These are phyloP conservation scores for Phylloscopus whistleri DNA, from an alignment of 2,113 vertebrate genomes.

Conservation along the genomic window DNA sequence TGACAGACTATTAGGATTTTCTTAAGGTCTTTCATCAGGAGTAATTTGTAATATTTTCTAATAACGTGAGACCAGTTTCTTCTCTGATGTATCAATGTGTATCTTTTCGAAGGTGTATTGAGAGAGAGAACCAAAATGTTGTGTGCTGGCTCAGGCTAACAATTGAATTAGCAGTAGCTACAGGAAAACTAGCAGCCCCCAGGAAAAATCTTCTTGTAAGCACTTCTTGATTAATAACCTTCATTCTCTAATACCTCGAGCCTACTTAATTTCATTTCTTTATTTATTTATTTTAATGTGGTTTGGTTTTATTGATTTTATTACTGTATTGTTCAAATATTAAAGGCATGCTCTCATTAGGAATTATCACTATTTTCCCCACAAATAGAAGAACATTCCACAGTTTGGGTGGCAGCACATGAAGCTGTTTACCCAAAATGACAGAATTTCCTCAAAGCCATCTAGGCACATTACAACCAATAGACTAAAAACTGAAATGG, in stretches of 20 bases:
- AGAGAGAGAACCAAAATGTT: conserved; percentile 79
- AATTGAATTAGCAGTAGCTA: conserved; percentile 74
- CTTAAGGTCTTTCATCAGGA: neutral
- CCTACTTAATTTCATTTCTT: neutral
- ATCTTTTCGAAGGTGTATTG: conserved; percentile 75
- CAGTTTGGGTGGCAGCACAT: neutral
- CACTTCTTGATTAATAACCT: neutral
- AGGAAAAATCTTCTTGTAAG: conserved; percentile 80
- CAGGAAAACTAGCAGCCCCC: conserved; percentile 73
- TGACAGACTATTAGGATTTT: neutral
- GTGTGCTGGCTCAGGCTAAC: conserved; percentile 75
- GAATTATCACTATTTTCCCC: neutral
- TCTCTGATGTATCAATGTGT: neutral
- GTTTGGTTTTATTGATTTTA: neutral
- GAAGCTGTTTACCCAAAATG: neutral
- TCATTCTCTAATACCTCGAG: neutral
- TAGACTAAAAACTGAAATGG: neutral
- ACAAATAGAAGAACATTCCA: neutral
- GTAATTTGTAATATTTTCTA: neutral
- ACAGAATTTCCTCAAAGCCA: neutral
- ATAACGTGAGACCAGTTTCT: neutral
- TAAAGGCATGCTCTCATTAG: neutral
- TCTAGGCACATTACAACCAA: neutral
- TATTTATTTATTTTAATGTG: neutral
- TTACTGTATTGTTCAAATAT: neutral